Percentiles rank a stretch among this genome's conserved stretches.
phyloP scores from a whole-genome alignment of 2,888 invertebrate genomes.

The Drymonia ruficornis region DNA sequence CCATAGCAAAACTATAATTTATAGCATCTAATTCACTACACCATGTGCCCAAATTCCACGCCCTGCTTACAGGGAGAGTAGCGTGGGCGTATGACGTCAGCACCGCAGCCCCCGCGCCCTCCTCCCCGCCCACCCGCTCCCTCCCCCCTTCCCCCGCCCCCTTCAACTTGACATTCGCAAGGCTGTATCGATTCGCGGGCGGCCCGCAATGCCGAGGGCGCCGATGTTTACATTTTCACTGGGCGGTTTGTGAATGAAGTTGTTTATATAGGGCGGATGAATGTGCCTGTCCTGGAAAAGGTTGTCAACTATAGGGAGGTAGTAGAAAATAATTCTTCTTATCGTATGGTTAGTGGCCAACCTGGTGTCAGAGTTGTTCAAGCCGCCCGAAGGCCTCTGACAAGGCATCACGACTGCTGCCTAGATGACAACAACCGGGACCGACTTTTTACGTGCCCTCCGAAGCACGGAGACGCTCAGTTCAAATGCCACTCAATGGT shows the following conservation, averaged over 20 bases:
- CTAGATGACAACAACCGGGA: too few relatives aligned
- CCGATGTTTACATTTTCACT: conserved; percentile 48
- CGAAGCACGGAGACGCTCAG: too few relatives aligned
- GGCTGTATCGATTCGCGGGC: conserved; percentile 56
- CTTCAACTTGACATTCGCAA: conserved; percentile 69
- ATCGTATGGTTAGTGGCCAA: too few relatives aligned
- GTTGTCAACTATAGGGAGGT: not conserved
- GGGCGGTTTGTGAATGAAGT: conserved; percentile 46
- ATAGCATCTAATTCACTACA: conserved; percentile 15
- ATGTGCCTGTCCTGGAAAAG: too few relatives aligned
- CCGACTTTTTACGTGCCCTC: too few relatives aligned
- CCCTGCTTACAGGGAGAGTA: conserved; percentile 33
- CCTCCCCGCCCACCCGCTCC: conserved; percentile 5
- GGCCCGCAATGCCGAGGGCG: conserved; percentile 55
- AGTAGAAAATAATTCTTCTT: too few relatives aligned
- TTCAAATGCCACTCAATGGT: too few relatives aligned
- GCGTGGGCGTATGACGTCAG: conserved; percentile 65
- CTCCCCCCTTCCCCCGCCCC: conserved; percentile 27
- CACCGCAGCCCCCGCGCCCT: conserved; percentile 18
- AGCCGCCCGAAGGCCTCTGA: too few relatives aligned
- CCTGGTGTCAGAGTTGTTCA: too few relatives aligned
- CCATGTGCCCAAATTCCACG: conserved; percentile 22
- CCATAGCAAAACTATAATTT: not conserved
- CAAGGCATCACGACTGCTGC: too few relatives aligned
- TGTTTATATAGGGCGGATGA: not conserved